Evolutionary conservation across 1,140 invertebrate genomes (phyloP).

Genomic region (Habropoda laboriosa): DNA sequence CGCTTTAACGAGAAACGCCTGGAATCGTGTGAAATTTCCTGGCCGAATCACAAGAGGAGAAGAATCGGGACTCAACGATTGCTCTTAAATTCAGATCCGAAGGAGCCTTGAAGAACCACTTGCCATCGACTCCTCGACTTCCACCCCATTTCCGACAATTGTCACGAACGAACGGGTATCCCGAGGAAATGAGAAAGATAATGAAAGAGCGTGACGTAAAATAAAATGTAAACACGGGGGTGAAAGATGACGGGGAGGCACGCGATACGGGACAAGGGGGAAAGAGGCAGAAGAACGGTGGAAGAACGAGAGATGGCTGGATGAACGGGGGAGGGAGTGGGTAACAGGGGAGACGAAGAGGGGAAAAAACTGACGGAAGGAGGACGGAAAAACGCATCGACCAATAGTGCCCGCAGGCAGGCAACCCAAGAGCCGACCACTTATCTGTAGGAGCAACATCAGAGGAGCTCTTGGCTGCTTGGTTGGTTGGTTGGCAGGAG

Average conservation of each 20-base stretch:
- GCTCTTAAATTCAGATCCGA: conserved; percentile 57
- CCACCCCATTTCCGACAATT: conserved; percentile 67
- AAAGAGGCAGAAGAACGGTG: conserved; percentile 19
- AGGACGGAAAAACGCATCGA: conserved; percentile 73
- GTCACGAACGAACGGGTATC: conserved; percentile 66
- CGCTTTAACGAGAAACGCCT: background rate
- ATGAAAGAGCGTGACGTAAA: conserved; percentile 71
- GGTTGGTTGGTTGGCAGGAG: conserved; percentile 74
- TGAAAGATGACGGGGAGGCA: conserved; percentile 44
- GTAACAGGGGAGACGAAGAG: conserved; percentile 32
- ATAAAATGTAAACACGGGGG: conserved; percentile 72
- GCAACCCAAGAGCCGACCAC: conserved; percentile 78
- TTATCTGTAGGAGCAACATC: conserved; percentile 80
- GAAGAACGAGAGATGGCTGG: conserved; percentile 25
- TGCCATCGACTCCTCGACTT: conserved; percentile 65
- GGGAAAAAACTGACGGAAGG: conserved; percentile 41
- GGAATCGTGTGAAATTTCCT: background rate
- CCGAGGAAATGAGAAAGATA: conserved; percentile 71
- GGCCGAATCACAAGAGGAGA: background rate
- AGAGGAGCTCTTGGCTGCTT: conserved; percentile 77
- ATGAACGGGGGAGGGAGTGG: conserved; percentile 42
- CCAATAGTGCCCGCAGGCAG: conserved; percentile 76
- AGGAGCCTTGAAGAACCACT: conserved; percentile 54
- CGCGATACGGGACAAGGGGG: conserved; percentile 37
- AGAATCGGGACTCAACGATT: conserved; percentile 27